Conservation (phyloP, 2,888 invertebrate species). For the Coenonympha arcania region DNA sequence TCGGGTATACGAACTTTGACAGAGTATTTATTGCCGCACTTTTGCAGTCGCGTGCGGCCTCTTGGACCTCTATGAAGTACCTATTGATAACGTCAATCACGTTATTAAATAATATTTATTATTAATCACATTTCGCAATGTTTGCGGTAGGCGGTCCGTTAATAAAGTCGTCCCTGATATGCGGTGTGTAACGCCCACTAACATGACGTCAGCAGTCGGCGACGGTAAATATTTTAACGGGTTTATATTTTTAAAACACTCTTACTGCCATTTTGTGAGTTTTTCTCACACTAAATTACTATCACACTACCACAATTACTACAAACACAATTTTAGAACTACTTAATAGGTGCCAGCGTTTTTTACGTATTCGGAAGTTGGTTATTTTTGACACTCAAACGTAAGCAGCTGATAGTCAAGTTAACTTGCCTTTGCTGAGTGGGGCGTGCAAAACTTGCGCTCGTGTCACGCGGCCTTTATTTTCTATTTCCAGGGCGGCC, state of each 20-base stretch:
- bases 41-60: too few species aligned
- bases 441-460: slow-evolving; percentile 28
- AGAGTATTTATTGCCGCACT: too few species aligned
- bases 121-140: slow-evolving; percentile 27
- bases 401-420: slow-evolving; percentile 26
- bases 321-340: too few species aligned
- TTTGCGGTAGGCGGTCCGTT: slow-evolving; percentile 29
- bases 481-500: slow-evolving; percentile 68
- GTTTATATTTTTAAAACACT: too few species aligned
- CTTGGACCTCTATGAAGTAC: too few species aligned
- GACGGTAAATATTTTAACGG: slow-evolving; percentile 13
- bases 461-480: slow-evolving; percentile 63
- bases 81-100: slow-evolving; percentile 23
- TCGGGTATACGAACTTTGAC: too few species aligned
- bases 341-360: too few species aligned
- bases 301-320: too few species aligned
- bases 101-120: too few species aligned
- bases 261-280: too few species aligned
- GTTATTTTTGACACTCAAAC: too few species aligned
- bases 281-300: not conserved
- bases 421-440: slow-evolving; percentile 29
- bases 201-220: slow-evolving; percentile 11
- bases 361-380: too few species aligned
- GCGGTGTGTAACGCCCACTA: slow-evolving; percentile 32
- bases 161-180: slow-evolving; percentile 27